Evolutionary conservation across 2,888 invertebrate genomes (phyloP).

Genomic region (Unio delphinus): DNA sequence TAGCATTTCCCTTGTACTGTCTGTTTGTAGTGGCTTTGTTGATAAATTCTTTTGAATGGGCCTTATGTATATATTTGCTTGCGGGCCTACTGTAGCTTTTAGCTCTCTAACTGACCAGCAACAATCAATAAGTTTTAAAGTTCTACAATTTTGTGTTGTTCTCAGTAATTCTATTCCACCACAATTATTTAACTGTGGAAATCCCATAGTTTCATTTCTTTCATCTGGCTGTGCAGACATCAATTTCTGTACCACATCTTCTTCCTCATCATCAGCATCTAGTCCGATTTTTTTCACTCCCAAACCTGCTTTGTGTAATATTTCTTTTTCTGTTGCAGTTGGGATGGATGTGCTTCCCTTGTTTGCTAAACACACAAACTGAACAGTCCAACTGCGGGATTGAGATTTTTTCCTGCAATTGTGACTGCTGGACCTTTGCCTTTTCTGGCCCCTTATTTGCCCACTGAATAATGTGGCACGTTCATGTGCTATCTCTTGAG

Average conservation of each 20-base stretch:
- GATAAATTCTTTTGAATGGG: slow-evolving; percentile 1
- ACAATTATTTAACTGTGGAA: background rate
- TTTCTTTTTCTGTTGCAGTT: slow-evolving; percentile 6
- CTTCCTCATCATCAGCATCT: slow-evolving; percentile 1
- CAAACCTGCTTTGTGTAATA: slow-evolving; percentile 1
- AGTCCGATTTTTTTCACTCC: slow-evolving; percentile 2
- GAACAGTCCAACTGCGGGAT: slow-evolving; percentile 1
- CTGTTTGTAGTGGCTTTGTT: background rate
- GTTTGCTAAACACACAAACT: slow-evolving; percentile 6
- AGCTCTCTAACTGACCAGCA: background rate
- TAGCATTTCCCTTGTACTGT: background rate
- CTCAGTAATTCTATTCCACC: slow-evolving; percentile 1
- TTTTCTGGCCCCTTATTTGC: no score
- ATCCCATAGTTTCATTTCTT: background rate
- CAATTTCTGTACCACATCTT: slow-evolving; percentile 4
- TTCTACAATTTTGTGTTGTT: background rate
- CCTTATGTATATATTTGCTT: background rate
- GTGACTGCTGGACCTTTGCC: no score
- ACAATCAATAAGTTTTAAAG: background rate
- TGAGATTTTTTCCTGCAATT: background rate
- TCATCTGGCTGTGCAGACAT: background rate
- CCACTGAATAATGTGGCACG: no score
- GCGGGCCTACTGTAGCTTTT: slow-evolving; percentile 1
- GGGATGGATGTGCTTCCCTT: background rate
- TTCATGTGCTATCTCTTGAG: no score